Conservation (phyloP, 2,113 vertebrate species). For the Narcine bancroftii region DNA sequence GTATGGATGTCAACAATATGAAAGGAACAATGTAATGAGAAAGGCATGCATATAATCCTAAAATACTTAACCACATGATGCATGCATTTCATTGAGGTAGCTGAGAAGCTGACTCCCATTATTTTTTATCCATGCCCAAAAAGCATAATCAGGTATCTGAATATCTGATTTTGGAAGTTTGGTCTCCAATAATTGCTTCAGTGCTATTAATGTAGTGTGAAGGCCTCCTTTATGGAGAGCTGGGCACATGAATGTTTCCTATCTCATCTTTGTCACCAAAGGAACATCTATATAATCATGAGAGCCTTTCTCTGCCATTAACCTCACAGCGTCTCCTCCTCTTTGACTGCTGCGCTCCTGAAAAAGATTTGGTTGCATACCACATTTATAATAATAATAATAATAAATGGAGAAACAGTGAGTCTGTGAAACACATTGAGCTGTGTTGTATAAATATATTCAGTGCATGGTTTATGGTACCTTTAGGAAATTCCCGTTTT, state of each 20-base stretch:
- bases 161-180: neutral
- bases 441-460: neutral
- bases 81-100: too few relatives aligned
- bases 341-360: neutral
- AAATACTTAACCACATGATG: too few relatives aligned
- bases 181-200: neutral
- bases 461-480: neutral
- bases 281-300: neutral
- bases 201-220: neutral
- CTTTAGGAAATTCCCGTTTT: conserved; percentile 2
- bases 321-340: neutral
- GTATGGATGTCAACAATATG: too few relatives aligned
- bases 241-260: neutral
- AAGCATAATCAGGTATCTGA: neutral
- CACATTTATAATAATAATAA: neutral
- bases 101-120: too few relatives aligned
- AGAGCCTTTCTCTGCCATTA: neutral
- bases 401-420: neutral
- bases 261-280: neutral
- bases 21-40: too few relatives aligned
- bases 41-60: too few relatives aligned
- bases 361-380: neutral
- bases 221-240: neutral
- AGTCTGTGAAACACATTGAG: neutral
- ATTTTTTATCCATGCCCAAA: neutral